Percentiles rank a stretch among this genome's conserved stretches.
phyloP scores from a whole-genome alignment of 2,113 vertebrate genomes.

The Eira barbara region DNA sequence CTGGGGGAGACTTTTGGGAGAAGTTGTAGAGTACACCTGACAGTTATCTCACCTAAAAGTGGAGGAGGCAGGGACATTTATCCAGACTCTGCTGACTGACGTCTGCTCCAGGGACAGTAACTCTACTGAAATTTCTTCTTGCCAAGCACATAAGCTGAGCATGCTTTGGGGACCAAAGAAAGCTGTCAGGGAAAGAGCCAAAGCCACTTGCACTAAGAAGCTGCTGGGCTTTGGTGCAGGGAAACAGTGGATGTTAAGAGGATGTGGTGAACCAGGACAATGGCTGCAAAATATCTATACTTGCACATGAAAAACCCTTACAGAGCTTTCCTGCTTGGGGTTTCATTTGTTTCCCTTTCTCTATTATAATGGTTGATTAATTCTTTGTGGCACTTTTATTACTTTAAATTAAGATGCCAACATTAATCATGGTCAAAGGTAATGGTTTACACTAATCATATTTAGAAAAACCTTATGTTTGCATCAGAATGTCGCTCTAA shows the following conservation, averaged over 20 bases:
- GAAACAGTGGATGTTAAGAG: background rate
- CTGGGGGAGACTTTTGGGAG: background rate
- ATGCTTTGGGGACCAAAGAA: background rate
- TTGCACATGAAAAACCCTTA: background rate
- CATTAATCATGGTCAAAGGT: background rate
- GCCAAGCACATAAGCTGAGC: background rate
- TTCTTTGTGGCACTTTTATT: background rate
- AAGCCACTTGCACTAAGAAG: background rate
- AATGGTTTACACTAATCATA: background rate
- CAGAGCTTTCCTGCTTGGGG: background rate
- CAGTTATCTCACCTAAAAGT: background rate
- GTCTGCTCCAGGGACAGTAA: background rate
- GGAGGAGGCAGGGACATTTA: fast-evolving
- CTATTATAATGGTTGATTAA: background rate
- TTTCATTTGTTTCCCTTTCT: background rate
- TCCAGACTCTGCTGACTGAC: background rate
- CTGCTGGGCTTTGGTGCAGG: background rate
- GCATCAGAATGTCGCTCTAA: background rate
- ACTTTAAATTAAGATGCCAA: constrained; percentile 13
- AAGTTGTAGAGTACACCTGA: background rate
- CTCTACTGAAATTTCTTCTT: background rate
- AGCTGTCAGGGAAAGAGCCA: background rate
- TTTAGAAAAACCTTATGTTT: background rate
- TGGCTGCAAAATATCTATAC: background rate
- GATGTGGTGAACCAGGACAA: no score